Percentiles rank a stretch among this genome's conserved stretches.
phyloP scores from a whole-genome alignment of 2,888 invertebrate species.

The Drosophila cognata region DNA sequence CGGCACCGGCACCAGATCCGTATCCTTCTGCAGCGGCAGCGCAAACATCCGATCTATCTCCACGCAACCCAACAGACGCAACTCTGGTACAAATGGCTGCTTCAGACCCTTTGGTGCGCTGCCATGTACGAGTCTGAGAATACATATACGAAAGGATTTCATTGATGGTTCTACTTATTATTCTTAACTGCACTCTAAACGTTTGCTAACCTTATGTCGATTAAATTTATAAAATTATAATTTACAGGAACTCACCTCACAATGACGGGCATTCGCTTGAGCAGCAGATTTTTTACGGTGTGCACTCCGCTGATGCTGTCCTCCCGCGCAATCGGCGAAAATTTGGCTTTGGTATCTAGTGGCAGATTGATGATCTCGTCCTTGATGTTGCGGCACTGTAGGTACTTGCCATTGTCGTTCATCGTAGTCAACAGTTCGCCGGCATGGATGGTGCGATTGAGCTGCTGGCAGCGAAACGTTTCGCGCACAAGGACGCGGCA shows the following conservation, averaged over 20 bases:
- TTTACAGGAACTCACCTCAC: slow-evolving; percentile 87
- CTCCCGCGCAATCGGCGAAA: slow-evolving; percentile 96
- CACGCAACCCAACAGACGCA: slow-evolving; percentile 92
- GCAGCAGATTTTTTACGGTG: slow-evolving; percentile 93
- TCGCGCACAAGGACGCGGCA: slow-evolving; percentile 85
- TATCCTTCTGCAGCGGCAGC: slow-evolving; percentile 92
- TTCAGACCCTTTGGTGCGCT: slow-evolving; percentile 93
- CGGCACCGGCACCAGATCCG: slow-evolving; percentile 92
- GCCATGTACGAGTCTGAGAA: slow-evolving; percentile 91
- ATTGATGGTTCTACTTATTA: background rate
- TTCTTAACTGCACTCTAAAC: background rate
- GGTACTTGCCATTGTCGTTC: slow-evolving; percentile 90
- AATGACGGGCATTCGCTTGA: slow-evolving; percentile 95
- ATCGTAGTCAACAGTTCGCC: slow-evolving; percentile 93
- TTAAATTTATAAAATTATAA: background rate
- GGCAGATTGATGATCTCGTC: slow-evolving; percentile 93
- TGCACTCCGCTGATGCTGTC: slow-evolving; percentile 98
- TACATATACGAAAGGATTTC: background rate
- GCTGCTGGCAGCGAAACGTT: slow-evolving; percentile 84
- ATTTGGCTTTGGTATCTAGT: slow-evolving; percentile 94
- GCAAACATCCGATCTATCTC: slow-evolving; percentile 94
- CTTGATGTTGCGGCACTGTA: slow-evolving; percentile 94
- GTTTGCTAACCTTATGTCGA: background rate
- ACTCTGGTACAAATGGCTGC: slow-evolving; percentile 93
- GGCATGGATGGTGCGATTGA: slow-evolving; percentile 89